These are phyloP conservation scores for Malacoctenus gilli DNA, from an alignment of 2,797 vertebrate species.

Conservation along the genomic window DNA sequence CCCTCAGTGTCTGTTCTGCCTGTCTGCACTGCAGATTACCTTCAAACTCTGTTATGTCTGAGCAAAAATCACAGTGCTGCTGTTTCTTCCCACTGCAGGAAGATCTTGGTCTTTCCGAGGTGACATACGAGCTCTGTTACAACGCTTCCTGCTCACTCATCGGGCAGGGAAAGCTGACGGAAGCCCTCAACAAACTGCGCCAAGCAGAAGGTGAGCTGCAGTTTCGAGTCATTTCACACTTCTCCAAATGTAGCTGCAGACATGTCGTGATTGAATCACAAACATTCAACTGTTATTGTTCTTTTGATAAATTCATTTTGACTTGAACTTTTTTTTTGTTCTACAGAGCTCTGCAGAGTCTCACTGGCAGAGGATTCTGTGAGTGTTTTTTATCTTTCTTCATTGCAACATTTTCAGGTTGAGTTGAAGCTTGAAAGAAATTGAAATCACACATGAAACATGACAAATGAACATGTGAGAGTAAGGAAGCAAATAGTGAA, in stretches of 20 bases:
- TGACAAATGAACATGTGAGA: too few relatives aligned
- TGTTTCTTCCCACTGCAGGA: constrained; percentile 79
- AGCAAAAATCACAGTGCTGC: too few relatives aligned
- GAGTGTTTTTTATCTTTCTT: constrained; percentile 69
- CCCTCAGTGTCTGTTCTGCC: too few relatives aligned
- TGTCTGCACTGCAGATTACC: too few relatives aligned
- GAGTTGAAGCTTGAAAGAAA: too few relatives aligned
- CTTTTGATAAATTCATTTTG: too few relatives aligned
- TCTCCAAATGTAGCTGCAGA: too few relatives aligned
- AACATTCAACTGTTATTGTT: too few relatives aligned
- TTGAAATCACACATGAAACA: not conserved
- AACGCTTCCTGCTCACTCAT: constrained; percentile 92
- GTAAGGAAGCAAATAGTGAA: too few relatives aligned
- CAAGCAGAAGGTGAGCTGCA: constrained; percentile 90
- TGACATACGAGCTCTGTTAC: constrained; percentile 95
- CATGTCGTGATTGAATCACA: too few relatives aligned
- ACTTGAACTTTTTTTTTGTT: constrained; percentile 10
- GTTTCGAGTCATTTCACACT: too few relatives aligned
- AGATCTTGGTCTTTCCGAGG: constrained; percentile 91
- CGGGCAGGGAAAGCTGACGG: constrained; percentile 88
- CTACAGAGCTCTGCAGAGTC: constrained; percentile 89
- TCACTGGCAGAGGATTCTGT: constrained; percentile 95
- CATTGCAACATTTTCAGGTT: not conserved
- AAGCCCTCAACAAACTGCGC: constrained; percentile 89
- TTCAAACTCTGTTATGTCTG: too few relatives aligned